Percentiles rank a stretch among this genome's conserved stretches.
phyloP scores from a whole-genome alignment of 2,797 vertebrate species.

The Anas acuta region DNA sequence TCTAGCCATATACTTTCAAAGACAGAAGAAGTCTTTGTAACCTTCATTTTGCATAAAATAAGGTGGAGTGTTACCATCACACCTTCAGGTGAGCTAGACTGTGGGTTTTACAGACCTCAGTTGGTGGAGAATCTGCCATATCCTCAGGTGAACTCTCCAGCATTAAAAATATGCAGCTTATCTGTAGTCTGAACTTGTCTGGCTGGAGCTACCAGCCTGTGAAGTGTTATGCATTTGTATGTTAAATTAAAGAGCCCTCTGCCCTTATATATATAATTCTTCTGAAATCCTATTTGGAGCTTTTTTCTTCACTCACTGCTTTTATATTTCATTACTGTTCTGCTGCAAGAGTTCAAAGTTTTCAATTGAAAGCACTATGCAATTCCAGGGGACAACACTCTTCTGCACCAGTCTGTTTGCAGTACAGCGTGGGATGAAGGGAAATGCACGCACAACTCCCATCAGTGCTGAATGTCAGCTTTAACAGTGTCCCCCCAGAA shows the following conservation, averaged over 20 bases:
- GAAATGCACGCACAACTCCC: not conserved
- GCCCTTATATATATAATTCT: slow-evolving; percentile 25
- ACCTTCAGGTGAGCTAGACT: not conserved
- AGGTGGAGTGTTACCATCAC: not conserved
- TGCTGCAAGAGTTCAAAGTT: not conserved
- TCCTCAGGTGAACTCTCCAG: slow-evolving; percentile 38
- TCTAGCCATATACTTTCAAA: not conserved
- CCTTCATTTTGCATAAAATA: not conserved
- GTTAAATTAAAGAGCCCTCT: slow-evolving; percentile 51
- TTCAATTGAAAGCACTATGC: not conserved
- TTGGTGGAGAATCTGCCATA: not conserved
- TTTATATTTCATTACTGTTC: slow-evolving; percentile 27
- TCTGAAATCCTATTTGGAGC: not conserved
- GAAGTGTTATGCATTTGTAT: slow-evolving; percentile 38
- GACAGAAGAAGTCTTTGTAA: not conserved
- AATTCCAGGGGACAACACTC: not conserved
- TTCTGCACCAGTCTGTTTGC: not conserved
- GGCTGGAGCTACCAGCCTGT: slow-evolving; percentile 33
- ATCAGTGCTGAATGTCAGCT: not conserved
- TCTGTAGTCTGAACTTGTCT: slow-evolving; percentile 56
- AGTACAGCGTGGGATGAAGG: not conserved
- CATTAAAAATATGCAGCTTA: slow-evolving; percentile 19
- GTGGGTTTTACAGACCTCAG: not conserved
- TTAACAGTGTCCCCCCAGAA: not conserved
- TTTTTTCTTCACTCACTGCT: not conserved